Evolutionary conservation across 2,113 vertebrate genomes (phyloP).

Genomic region (Centropus bengalensis): DNA sequence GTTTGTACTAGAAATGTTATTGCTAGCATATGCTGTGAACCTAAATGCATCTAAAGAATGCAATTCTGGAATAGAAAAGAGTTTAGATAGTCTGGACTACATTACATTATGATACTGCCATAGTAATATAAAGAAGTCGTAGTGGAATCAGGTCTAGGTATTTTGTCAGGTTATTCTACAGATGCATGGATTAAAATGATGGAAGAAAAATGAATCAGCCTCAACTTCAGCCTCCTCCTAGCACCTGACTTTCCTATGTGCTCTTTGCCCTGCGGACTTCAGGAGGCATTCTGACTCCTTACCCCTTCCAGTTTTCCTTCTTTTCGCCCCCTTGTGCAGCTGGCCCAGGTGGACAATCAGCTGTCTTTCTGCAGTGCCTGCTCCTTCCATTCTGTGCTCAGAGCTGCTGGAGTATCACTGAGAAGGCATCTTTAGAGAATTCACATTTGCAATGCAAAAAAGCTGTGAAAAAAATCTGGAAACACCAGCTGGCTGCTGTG

Average conservation of each 20-base stretch:
- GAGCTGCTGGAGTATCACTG: not conserved
- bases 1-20: not conserved
- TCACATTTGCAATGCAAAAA: conserved; percentile 24
- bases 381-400: not conserved
- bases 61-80: not conserved
- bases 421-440: not conserved
- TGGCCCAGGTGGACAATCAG: not conserved
- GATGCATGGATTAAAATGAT: not conserved
- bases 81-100: not conserved
- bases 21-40: not conserved
- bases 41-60: not conserved
- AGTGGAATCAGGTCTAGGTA: not conserved
- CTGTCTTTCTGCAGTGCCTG: not conserved
- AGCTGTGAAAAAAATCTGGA: conserved; percentile 6
- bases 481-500: conserved; percentile 21
- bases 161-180: not conserved
- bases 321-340: not conserved
- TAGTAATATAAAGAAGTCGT: not conserved
- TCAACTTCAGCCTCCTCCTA: not conserved
- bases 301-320: not conserved
- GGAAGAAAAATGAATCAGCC: not conserved
- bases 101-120: not conserved
- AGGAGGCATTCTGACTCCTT: not conserved
- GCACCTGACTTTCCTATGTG: not conserved
- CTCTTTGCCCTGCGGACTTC: not conserved